These are phyloP conservation scores for Corythucha ciliata DNA, from an alignment of 2,888 invertebrate species.

Conservation along the genomic window DNA sequence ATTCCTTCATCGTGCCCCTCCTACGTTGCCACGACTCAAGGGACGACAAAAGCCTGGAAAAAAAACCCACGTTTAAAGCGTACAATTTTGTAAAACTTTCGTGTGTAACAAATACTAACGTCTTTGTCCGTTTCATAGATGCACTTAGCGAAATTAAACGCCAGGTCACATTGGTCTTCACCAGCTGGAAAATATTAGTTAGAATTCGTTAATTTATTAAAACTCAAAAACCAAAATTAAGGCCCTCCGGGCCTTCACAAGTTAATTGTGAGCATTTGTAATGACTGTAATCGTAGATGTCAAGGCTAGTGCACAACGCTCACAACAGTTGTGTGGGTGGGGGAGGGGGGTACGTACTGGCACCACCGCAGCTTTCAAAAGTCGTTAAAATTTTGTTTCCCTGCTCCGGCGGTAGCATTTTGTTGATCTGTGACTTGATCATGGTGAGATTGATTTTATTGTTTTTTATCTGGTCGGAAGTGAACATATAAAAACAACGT, in stretches of 20 bases:
- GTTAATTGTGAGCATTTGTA: background rate
- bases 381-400: slow-evolving; percentile 23
- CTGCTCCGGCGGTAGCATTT: slow-evolving; percentile 28
- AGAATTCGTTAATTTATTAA: background rate
- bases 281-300: no score
- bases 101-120: slow-evolving; percentile 19
- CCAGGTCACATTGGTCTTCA: slow-evolving; percentile 29
- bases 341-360: slow-evolving; percentile 21
- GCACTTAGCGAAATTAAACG: slow-evolving; percentile 28
- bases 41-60: slow-evolving; percentile 24
- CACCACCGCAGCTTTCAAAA: slow-evolving; percentile 25
- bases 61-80: no score
- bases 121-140: slow-evolving; percentile 28
- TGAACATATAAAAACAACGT: background rate
- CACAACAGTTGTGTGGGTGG: no score
- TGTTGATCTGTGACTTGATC: slow-evolving; percentile 24
- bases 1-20: no score
- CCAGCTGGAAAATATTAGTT: slow-evolving; percentile 25
- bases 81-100: no score
- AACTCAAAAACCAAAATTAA: background rate
- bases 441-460: slow-evolving; percentile 28
- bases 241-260: background rate
- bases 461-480: slow-evolving; percentile 25
- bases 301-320: no score
- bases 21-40: no score